A percentile compares a stretch with the other conserved stretches of the same genome.
Evolutionary conservation across 35 echinoderm and acorn worm genomes (phyloP).

Genomic region (Holothuria glaberrima): DNA sequence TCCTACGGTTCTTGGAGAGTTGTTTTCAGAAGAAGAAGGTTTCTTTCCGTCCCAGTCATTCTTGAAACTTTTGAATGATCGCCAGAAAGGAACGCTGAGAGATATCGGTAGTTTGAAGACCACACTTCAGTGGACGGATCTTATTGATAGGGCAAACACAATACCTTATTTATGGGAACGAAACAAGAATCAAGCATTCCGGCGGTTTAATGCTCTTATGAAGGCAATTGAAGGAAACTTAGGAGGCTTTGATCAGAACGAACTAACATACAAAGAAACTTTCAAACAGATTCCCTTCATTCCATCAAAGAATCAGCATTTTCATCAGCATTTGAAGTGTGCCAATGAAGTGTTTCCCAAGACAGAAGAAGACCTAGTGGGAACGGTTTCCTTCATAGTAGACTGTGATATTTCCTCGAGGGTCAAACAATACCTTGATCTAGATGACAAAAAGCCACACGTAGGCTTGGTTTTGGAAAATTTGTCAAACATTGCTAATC

Average conservation of each 20-base stretch:
- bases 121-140: neutral
- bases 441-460: neutral
- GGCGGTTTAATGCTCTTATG: neutral
- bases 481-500: neutral
- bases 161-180: neutral
- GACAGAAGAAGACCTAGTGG: neutral
- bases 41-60: slow-evolving; percentile 16
- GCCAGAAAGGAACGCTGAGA: slow-evolving; percentile 45
- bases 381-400: neutral
- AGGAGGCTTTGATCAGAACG: neutral
- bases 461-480: slow-evolving; percentile 26
- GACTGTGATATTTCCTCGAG: neutral
- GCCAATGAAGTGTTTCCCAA: slow-evolving; percentile 1
- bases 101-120: slow-evolving; percentile 35
- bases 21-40: slow-evolving; percentile 51
- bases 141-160: slow-evolving; percentile 13
- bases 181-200: neutral
- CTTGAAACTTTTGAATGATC: neutral
- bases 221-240: neutral
- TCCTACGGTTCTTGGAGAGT: neutral
- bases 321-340: neutral
- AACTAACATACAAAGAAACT: neutral
- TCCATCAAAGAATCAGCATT: neutral
- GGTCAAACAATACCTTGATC: neutral
- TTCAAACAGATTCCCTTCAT: slow-evolving; percentile 20